Evolutionary conservation across 2,888 invertebrate species (phyloP), one percentile per base, ranked within the genome.

Genomic region (Bhutanitis thaidina): DNA sequence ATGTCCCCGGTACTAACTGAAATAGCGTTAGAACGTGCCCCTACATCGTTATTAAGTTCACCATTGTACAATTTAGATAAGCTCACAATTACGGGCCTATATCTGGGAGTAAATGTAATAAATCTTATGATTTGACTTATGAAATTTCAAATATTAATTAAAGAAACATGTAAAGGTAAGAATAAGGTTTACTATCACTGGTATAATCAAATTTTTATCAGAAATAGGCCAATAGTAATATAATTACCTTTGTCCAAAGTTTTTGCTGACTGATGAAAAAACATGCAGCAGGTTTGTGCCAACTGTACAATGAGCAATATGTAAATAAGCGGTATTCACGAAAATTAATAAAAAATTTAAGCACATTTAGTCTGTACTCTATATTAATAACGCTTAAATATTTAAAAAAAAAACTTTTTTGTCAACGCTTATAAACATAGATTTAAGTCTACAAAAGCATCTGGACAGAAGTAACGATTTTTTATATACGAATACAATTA

Each of bases 1-100:
- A 64, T 47, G 76, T 61, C 55, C 70, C 80, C 52, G 83, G 67
- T 56, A 74, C 63, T 56, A 79, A 83, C 89, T 89, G 88, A 77
- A 86, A 87, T 60, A 61, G 70, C 66, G 59, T 69, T 64, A 60
- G 60, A 59, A 61, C 67, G 67, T 72, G 66, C 76, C 65, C 69
- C 74, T 72, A 71, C 67, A 64, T 75, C 63, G 74, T 65, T 69
- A 67, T 57, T 61, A 40, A 50, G 36, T 37, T 34, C 20, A 46
- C 12, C 32, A 25, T 30, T 38, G 16, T 36, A 15, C 14, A 12
- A 53, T 30, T 53, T 41, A n/a, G 20, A 12, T 39, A 32, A n/a
- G 1, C 8, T 8, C 36, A 14, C 27, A 30, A 27, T 20, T 32
- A 41, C 32, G 32, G 45, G 51, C 37, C 45, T 7, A 51, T 32